A percentile compares a stretch with the other conserved stretches of the same genome.
Evolutionary conservation across 2,797 vertebrate genomes (phyloP).

Genomic region (Phrynocephalus forsythii): DNA sequence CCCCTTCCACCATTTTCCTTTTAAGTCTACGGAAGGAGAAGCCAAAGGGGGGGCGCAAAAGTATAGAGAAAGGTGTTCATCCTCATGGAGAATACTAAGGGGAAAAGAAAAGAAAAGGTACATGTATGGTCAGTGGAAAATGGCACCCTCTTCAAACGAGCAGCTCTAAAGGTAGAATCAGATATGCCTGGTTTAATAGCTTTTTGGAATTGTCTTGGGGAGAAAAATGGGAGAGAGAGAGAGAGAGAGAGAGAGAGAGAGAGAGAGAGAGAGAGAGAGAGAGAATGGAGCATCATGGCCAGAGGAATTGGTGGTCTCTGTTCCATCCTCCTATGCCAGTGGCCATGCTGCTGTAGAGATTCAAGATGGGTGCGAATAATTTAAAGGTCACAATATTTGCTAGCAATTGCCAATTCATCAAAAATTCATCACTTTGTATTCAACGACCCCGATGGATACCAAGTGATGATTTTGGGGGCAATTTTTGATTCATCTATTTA

Average conservation of each 20-base stretch:
- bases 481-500: too few species aligned
- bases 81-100: background rate
- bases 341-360: too few species aligned
- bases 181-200: conserved; percentile 12
- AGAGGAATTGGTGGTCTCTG: background rate
- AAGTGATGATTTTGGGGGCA: too few species aligned
- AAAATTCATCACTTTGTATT: too few species aligned
- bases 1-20: background rate
- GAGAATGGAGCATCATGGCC: too few species aligned
- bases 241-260: too few species aligned
- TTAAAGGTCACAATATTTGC: too few species aligned
- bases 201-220: background rate
- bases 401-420: too few species aligned
- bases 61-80: background rate
- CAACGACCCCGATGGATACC: too few species aligned
- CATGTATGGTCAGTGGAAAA: conserved; percentile 7
- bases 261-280: too few species aligned
- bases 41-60: background rate
- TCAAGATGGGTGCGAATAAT: too few species aligned
- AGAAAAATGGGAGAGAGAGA: background rate
- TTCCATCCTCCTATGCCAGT: too few species aligned
- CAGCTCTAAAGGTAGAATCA: background rate
- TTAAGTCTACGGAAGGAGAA: conserved; percentile 39
- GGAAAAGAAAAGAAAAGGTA: background rate
- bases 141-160: background rate